Conservation (phyloP, 2,797 vertebrate species). For the Phrynocephalus forsythii region DNA sequence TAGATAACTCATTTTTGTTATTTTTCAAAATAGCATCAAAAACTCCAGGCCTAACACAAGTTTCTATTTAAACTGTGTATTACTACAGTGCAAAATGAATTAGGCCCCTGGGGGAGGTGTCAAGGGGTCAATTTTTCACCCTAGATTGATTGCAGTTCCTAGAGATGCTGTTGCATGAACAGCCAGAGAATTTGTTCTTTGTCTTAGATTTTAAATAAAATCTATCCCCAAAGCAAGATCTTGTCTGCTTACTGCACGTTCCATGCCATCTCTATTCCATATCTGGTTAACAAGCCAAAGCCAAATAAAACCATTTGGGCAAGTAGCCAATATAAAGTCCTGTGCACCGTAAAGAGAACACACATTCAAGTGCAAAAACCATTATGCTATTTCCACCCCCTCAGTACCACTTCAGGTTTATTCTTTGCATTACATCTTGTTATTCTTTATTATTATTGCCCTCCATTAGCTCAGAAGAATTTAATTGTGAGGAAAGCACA, state of each 20-base stretch:
- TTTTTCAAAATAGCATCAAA: background rate
- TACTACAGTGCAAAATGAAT: background rate
- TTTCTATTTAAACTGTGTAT: background rate
- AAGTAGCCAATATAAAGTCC: background rate
- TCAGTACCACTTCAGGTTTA: background rate
- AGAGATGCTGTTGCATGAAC: background rate
- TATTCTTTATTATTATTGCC: background rate
- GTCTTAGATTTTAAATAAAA: background rate
- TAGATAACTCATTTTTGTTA: background rate
- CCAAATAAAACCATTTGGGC: background rate
- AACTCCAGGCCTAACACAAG: background rate
- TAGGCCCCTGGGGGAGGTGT: background rate
- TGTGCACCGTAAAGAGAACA: background rate
- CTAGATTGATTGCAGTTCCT: background rate
- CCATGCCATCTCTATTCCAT: background rate
- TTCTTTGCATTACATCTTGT: background rate
- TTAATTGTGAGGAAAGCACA: constrained; percentile 12
- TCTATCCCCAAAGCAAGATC: background rate
- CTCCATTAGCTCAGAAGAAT: background rate
- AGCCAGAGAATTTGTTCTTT: background rate
- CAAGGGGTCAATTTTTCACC: background rate
- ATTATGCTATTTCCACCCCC: background rate
- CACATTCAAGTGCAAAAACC: background rate
- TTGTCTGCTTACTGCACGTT: background rate
- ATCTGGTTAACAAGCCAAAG: constrained; percentile 4